Evolutionary conservation across 2,113 vertebrate species (phyloP).

Genomic region (Cisticola juncidis): DNA sequence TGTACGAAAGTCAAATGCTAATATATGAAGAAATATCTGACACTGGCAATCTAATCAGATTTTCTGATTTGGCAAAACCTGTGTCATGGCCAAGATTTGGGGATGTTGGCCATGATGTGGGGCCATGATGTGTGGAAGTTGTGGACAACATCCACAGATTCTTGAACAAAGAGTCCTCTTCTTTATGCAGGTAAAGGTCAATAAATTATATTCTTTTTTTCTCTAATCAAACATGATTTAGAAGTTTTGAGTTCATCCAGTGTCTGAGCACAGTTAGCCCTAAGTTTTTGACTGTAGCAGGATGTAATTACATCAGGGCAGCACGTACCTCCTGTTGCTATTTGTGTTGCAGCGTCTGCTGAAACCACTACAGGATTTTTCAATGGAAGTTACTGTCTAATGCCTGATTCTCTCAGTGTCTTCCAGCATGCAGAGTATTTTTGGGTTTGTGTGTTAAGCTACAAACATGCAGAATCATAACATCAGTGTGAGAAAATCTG

Average conservation of each 20-base stretch:
- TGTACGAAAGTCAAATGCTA: not conserved
- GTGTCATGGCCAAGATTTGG: not conserved
- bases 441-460: constrained; percentile 14
- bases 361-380: not conserved
- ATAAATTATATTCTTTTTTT: not conserved
- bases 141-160: not conserved
- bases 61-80: not conserved
- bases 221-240: not conserved
- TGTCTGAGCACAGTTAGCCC: not conserved
- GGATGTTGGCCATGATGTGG: not conserved
- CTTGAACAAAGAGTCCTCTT: not conserved
- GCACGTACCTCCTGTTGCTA: not conserved
- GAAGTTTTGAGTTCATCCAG: not conserved
- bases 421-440: constrained; percentile 1
- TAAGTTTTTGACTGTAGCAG: not conserved
- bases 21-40: not conserved
- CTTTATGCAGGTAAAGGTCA: not conserved
- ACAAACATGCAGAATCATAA: constrained; percentile 17
- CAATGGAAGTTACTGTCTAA: not conserved
- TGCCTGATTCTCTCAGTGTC: not conserved
- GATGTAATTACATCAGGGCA: constrained; percentile 32
- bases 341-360: not conserved
- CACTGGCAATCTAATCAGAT: not conserved
- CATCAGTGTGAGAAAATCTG: not conserved
- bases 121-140: not conserved